These are phyloP conservation scores for Paratilapia polleni DNA, from an alignment of 2,113 vertebrate species.

Conservation along the genomic window DNA sequence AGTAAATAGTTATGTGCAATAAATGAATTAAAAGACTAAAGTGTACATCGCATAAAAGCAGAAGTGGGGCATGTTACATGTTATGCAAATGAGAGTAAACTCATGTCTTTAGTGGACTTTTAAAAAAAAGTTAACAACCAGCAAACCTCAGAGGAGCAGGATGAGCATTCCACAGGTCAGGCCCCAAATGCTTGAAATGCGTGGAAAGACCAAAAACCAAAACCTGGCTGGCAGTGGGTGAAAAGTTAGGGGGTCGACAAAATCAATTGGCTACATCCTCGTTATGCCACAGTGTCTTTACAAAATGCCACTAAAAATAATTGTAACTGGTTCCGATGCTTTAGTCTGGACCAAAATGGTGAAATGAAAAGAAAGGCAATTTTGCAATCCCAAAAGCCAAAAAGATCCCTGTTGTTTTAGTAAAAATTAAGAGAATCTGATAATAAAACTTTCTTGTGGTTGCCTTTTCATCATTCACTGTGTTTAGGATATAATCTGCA, in stretches of 20 bases:
- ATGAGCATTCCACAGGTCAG: not conserved
- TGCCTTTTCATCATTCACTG: constrained; percentile 1
- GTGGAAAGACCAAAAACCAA: not conserved
- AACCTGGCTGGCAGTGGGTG: not conserved
- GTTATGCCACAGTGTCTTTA: not conserved
- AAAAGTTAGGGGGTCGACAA: not conserved
- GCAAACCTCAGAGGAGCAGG: not conserved
- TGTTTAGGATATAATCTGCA: constrained; percentile 26
- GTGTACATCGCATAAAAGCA: not conserved
- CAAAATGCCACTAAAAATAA: not conserved
- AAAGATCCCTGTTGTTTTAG: not conserved
- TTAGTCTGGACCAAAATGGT: not conserved
- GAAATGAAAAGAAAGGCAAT: not conserved
- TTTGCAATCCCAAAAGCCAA: not conserved
- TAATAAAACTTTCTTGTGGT: not conserved
- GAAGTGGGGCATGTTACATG: not conserved
- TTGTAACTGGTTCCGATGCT: not conserved
- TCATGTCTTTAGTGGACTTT: not conserved
- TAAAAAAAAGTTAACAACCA: not conserved
- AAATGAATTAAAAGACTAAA: not conserved
- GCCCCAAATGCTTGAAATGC: not conserved
- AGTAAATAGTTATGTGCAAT: not conserved
- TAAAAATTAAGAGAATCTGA: constrained; percentile 1
- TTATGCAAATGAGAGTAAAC: not conserved
- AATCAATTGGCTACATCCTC: not conserved